A percentile compares a stretch with the other conserved stretches of the same genome.
These are phyloP conservation scores for Chrysolina americana DNA, from an alignment of 2,888 invertebrate genomes.

Conservation along the genomic window DNA sequence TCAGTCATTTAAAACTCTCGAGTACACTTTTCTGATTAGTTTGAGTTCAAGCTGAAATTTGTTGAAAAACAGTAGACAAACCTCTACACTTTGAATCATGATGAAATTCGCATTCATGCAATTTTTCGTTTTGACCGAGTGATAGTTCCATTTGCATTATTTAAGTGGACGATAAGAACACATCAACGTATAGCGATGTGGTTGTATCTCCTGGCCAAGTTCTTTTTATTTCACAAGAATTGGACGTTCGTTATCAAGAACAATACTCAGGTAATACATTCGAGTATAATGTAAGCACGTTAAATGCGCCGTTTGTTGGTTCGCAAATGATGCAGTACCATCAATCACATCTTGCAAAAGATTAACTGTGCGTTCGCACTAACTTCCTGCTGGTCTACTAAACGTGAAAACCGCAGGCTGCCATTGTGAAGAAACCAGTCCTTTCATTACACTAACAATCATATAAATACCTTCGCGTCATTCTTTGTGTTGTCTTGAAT, in stretches of 20 bases:
- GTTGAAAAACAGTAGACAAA: too few relatives aligned
- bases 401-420: conserved; percentile 60
- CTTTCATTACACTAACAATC: conserved; percentile 60
- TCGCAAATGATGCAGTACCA: conserved; percentile 41
- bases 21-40: too few relatives aligned
- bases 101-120: too few relatives aligned
- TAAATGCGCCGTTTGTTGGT: conserved; percentile 28
- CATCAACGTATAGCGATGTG: neutral
- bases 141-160: too few relatives aligned
- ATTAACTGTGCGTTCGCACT: conserved; percentile 57
- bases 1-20: too few relatives aligned
- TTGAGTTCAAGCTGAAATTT: too few relatives aligned
- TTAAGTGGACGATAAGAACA: too few relatives aligned
- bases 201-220: neutral
- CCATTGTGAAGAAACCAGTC: conserved; percentile 62
- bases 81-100: too few relatives aligned
- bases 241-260: neutral
- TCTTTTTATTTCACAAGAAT: neutral
- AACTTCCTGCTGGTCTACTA: conserved; percentile 64
- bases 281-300: conserved; percentile 34
- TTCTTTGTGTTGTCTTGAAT: conserved; percentile 30
- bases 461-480: conserved; percentile 53
- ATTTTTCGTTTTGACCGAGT: too few relatives aligned
- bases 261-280: neutral
- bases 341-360: conserved; percentile 57